Evolutionary conservation across 2,888 invertebrate genomes (phyloP).

Genomic region (Drosophila nigricruria): DNA sequence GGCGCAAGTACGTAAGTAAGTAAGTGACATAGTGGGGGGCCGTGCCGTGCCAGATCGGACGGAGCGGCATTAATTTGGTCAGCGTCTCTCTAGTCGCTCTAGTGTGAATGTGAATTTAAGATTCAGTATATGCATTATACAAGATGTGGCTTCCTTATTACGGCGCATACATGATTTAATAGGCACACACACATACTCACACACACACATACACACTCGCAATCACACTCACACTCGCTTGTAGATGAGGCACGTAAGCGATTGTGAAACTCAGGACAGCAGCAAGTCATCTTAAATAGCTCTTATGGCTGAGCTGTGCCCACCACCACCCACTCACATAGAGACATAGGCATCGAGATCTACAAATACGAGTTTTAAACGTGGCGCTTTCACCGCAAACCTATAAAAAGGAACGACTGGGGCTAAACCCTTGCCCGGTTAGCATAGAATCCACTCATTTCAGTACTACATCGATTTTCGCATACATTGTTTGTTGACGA

Average conservation of each 20-base stretch:
- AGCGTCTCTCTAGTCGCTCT: slow-evolving; percentile 34
- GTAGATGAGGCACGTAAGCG: slow-evolving; percentile 46
- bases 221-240: neutral
- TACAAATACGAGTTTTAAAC: slow-evolving; percentile 60
- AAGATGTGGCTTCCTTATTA: slow-evolving; percentile 74
- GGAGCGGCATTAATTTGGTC: slow-evolving; percentile 52
- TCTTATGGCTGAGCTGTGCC: slow-evolving; percentile 52
- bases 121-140: slow-evolving; percentile 41
- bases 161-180: slow-evolving; percentile 72
- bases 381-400: slow-evolving; percentile 72
- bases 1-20: slow-evolving; percentile 43
- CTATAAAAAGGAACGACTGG: slow-evolving; percentile 68
- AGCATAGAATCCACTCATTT: slow-evolving; percentile 58
- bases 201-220: neutral
- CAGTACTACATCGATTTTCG: slow-evolving; percentile 73
- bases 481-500: slow-evolving; percentile 65
- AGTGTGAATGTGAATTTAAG: slow-evolving; percentile 57
- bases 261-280: slow-evolving; percentile 60
- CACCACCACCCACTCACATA: slow-evolving; percentile 14
- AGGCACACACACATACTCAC: slow-evolving; percentile 24
- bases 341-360: slow-evolving; percentile 43
- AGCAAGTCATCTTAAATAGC: slow-evolving; percentile 73
- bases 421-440: slow-evolving; percentile 49
- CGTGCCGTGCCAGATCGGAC: slow-evolving; percentile 21
- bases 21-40: slow-evolving; percentile 17